Percentiles rank a stretch among this genome's conserved stretches.
Conservation (phyloP, 1,140 invertebrate genomes). For the Triops longicaudatus region DNA sequence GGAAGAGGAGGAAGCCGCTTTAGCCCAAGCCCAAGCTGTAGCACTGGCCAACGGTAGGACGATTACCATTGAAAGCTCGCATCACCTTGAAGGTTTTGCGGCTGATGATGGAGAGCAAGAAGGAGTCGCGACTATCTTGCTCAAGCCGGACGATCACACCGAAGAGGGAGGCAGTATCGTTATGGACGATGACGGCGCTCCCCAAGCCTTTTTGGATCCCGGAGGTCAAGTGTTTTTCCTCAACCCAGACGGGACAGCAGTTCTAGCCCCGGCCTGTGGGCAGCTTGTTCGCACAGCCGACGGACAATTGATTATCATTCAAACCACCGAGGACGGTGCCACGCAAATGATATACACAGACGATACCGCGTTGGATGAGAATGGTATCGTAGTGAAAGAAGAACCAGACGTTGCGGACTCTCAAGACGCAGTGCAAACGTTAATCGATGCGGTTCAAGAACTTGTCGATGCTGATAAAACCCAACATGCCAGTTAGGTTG, state of each 20-base stretch:
- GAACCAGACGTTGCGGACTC: conserved; percentile 21
- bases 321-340: conserved; percentile 25
- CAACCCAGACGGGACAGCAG: conserved; percentile 25
- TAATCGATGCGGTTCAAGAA: conserved; percentile 27
- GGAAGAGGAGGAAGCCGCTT: conserved; percentile 21
- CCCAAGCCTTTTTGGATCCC: conserved; percentile 26
- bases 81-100: not conserved
- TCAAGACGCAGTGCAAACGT: conserved; percentile 27
- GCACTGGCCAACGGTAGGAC: not conserved
- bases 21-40: not conserved
- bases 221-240: conserved; percentile 26
- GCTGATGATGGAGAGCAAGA: not conserved
- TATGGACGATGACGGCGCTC: conserved; percentile 23
- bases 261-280: conserved; percentile 24
- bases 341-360: conserved; percentile 15
- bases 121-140: not conserved
- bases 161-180: conserved; percentile 18
- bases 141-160: not conserved
- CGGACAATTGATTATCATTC: conserved; percentile 26
- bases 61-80: not conserved
- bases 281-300: conserved; percentile 24
- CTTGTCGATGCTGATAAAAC: conserved; percentile 24
- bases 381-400: conserved; percentile 21
- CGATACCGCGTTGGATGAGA: conserved; percentile 18
- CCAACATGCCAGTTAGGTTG: not conserved